Conservation (phyloP, 2,888 invertebrate species). For the Campoletis raptor region DNA sequence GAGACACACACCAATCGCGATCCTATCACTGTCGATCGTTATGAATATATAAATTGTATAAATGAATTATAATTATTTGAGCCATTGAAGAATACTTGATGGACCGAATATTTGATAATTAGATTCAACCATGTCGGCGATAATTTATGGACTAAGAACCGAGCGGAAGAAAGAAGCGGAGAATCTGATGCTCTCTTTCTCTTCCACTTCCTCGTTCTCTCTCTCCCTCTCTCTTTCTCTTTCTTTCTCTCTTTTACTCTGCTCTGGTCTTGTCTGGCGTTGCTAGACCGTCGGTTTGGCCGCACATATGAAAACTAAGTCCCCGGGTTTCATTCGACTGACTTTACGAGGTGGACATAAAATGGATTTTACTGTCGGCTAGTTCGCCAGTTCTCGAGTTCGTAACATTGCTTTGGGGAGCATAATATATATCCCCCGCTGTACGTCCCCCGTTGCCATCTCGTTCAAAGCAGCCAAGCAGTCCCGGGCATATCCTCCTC, state of each 20-base stretch:
- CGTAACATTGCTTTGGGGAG: conserved; percentile 82
- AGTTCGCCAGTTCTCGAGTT: conserved; percentile 84
- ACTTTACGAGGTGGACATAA: conserved; percentile 84
- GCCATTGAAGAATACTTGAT: not conserved
- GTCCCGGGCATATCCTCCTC: conserved; percentile 58
- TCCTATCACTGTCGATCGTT: not conserved
- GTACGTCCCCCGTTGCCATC: conserved; percentile 45
- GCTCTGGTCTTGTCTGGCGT: conserved; percentile 69
- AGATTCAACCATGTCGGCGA: not conserved
- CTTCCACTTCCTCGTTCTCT: not conserved
- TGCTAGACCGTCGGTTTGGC: conserved; percentile 70
- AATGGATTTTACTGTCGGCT: conserved; percentile 84
- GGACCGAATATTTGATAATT: not conserved
- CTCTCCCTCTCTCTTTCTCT: not conserved
- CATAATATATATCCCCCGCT: conserved; percentile 75
- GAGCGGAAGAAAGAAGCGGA: conserved; percentile 39
- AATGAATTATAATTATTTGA: not conserved
- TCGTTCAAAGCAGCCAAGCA: conserved; percentile 32
- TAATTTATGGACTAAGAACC: conserved; percentile 39
- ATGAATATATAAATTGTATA: not conserved
- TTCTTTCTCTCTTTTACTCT: conserved; percentile 1
- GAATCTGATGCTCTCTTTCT: conserved; percentile 5
- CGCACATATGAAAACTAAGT: conserved; percentile 84
- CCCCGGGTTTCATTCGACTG: conserved; percentile 84
- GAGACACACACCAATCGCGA: too few species aligned